phyloP scores from a whole-genome alignment of 92 coral and sea anemone species.

The Heteractis magnifica region DNA sequence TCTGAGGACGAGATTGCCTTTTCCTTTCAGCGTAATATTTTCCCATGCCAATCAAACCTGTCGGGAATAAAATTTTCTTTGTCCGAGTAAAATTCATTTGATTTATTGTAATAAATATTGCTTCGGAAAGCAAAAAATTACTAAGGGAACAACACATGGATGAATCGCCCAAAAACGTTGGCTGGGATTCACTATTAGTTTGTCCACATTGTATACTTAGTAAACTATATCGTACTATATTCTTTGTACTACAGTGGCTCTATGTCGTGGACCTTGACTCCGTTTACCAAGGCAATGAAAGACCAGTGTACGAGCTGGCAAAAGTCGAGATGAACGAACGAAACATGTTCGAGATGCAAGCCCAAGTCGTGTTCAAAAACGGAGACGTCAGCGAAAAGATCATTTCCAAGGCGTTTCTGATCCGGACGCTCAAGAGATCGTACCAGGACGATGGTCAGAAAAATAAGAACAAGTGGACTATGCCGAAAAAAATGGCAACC shows the following conservation, averaged over 20 bases:
- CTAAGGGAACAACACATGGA: too few relatives aligned
- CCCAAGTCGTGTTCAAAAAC: constrained; percentile 54
- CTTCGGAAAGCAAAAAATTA: too few relatives aligned
- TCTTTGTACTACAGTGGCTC: constrained; percentile 20
- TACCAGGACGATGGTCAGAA: constrained; percentile 36
- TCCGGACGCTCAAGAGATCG: constrained; percentile 54
- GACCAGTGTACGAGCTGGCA: constrained; percentile 89
- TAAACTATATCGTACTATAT: background rate
- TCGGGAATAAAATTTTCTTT: too few relatives aligned
- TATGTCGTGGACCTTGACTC: constrained; percentile 82
- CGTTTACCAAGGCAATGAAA: constrained; percentile 66
- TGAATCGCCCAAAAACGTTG: too few relatives aligned
- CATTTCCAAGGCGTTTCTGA: constrained; percentile 66
- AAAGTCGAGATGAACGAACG: constrained; percentile 77
- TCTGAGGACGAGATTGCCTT: too few relatives aligned
- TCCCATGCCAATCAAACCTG: too few relatives aligned
- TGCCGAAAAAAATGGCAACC: constrained; percentile 1
- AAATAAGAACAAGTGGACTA: background rate
- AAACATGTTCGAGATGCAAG: constrained; percentile 75
- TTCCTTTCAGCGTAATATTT: too few relatives aligned
- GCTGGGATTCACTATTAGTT: too few relatives aligned
- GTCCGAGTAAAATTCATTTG: too few relatives aligned
- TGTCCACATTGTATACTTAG: background rate
- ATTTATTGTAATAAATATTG: too few relatives aligned
- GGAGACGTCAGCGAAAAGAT: constrained; percentile 53